Percentiles rank a stretch among this genome's conserved stretches.
phyloP scores from a whole-genome alignment of 2,797 vertebrate species.

The Periophthalmus magnuspinnatus region DNA sequence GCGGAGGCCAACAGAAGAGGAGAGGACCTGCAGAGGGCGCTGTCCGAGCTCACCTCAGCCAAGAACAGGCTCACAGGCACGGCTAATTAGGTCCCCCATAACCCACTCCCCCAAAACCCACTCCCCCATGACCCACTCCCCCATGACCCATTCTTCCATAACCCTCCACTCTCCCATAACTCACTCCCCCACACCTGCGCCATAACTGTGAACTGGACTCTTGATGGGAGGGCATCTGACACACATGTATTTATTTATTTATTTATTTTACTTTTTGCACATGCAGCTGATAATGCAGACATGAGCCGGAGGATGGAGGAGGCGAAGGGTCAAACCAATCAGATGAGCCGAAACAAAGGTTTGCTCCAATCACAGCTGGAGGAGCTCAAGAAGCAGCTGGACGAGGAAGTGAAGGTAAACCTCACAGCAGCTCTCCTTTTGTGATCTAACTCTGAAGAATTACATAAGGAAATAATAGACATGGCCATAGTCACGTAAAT shows the following conservation, averaged over 20 bases:
- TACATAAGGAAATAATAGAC: too few species aligned
- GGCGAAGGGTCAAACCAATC: conserved; percentile 69
- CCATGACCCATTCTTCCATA: too few species aligned
- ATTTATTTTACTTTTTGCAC: conserved; percentile 11
- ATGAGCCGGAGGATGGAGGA: conserved; percentile 77
- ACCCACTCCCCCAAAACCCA: too few species aligned
- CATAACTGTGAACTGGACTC: too few species aligned
- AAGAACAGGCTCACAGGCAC: conserved; percentile 81
- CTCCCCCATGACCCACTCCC: too few species aligned
- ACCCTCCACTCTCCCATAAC: too few species aligned
- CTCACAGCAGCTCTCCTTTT: too few species aligned
- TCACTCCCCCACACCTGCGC: too few species aligned
- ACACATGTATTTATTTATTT: not conserved
- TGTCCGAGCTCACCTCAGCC: conserved; percentile 74
- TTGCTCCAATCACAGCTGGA: conserved; percentile 75
- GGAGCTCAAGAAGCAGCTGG: conserved; percentile 80
- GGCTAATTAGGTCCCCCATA: not conserved
- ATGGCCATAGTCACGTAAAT: too few species aligned
- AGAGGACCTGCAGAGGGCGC: conserved; percentile 79
- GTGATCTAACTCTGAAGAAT: too few species aligned
- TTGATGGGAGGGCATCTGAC: not conserved
- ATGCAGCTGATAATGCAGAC: conserved; percentile 79
- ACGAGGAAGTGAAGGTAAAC: conserved; percentile 82
- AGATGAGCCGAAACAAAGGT: conserved; percentile 71
- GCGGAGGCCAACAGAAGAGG: conserved; percentile 74